Base-by-base conservation (phyloP, 1,140 invertebrate species). In the Macrocentrus cingulum region DNA sequence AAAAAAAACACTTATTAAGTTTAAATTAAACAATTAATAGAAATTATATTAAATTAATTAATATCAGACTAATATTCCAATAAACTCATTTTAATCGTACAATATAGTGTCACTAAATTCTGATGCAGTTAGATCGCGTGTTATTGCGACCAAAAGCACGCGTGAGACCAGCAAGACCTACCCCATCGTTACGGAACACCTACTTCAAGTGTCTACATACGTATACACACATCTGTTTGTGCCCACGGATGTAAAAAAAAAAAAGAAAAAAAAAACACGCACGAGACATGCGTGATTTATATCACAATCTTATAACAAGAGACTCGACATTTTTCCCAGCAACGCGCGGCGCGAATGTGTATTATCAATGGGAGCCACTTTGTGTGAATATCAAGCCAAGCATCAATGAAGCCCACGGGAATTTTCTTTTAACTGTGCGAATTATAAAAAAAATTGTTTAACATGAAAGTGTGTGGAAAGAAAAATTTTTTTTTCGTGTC, bases 151-250 rank as follows among this genome's bases (percentile, higher is more conserved):
- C 25, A 9, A 29, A 9, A 68, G 66, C 62, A 63, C 64, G 64
- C 65, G 74, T 72, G 73, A 72, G 75, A 72, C 66, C 69, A 74
- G 58, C 62, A 63, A 74, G 71, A 71, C 69, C 69, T 74, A 67
- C 68, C 65, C 71, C 71, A 39, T 51, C 54, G 54, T 56, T 56
- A 56, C 54, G 54, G 54, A 56, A 56, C 54, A 56, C 54, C 54
- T 56, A 56, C 15, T 56, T 46, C 49, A 51, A 39, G 49, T 56
- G n/a, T 46, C 32, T 32, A 46, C 56, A 41, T 42, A 49, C 32
- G 16, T 49, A 49, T 41, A 45, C 23, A 36, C 18, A 45, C 25
- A 22, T 37, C n/a, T n/a, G 36, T 13, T 42, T 25, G 25, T 49
- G 55, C 16, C 13, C 22, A 23, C 29, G 22, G 8, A 48, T 18